Evolutionary conservation across 2,113 vertebrate species (phyloP).

Genomic region (Tonatia bakeri): DNA sequence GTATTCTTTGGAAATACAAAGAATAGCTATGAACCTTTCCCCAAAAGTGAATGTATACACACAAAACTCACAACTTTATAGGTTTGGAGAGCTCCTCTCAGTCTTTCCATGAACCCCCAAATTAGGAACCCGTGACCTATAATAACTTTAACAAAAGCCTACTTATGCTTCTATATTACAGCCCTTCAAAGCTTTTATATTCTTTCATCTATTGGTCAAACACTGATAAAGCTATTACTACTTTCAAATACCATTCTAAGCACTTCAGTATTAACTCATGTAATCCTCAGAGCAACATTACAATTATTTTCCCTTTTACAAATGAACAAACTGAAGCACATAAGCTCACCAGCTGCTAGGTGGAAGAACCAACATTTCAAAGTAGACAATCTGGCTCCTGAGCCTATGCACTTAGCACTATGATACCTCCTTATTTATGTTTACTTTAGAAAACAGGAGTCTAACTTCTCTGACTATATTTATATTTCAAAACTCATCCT

Average conservation of each 20-base stretch:
- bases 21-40: background rate
- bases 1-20: constrained; percentile 1
- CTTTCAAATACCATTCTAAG: background rate
- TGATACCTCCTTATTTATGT: background rate
- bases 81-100: background rate
- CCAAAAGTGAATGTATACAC: background rate
- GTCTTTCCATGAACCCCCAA: background rate
- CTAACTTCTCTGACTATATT: background rate
- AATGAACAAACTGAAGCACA: background rate
- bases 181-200: background rate
- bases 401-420: background rate
- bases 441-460: background rate
- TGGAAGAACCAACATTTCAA: background rate
- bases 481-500: background rate
- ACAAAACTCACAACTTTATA: background rate
- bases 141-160: background rate
- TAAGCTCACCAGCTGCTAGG: background rate
- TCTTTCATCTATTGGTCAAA: background rate
- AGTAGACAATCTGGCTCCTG: background rate
- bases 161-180: background rate
- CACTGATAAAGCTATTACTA: background rate
- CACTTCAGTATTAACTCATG: background rate
- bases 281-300: background rate
- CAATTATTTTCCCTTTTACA: background rate
- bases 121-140: background rate